Evolutionary conservation across 2,888 invertebrate species (phyloP), one percentile per base, ranked within the genome.

Genomic region (Drosophila neotestacea): DNA sequence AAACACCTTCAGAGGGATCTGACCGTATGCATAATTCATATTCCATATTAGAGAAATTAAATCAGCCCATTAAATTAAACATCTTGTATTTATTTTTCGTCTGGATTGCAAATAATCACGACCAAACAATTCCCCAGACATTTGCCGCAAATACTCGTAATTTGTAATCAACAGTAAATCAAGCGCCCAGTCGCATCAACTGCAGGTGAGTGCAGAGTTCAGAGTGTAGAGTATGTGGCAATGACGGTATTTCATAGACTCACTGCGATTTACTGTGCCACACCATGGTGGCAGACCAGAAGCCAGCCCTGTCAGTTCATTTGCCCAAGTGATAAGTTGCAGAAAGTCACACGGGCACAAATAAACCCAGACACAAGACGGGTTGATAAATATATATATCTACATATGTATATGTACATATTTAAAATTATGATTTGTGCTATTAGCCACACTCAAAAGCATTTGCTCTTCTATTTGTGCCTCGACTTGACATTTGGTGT

Each of bases 121-220:
- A 32, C 28, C 42, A 72, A 34, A 47, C 55, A 66, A 68, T 48
- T 70, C 54, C 72, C 55, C 65, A 73, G 71, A 68, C 73, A 70
- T 61, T 75, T 70, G 65, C 52, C 60, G 63, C 61, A 79, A 81
- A 81, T 85, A 11, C 22, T 36, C 50, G 50, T 50, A 77, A 78
- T 75, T 75, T 88, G 87, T 73, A 80, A 90, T 84, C 82, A 90
- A 73, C 74, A 80, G 84, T 88, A 86, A 88, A 88, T 88, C 86
- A 88, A 74, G 70, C 27, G 36, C 56, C 16, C 38, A 71, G 62
- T 60, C 39, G 47, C 67, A 63, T 73, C 71, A 71, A 69, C 74
- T 73, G 75, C 89, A 86, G 87, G 76, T 76, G 65, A 48, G 42
- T 64, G 47, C 60, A 42, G 6, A 6, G 16, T 50, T 13, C 41